Evolutionary conservation across 2,888 invertebrate genomes (phyloP).

Genomic region (Anoplius nigerrimus): DNA sequence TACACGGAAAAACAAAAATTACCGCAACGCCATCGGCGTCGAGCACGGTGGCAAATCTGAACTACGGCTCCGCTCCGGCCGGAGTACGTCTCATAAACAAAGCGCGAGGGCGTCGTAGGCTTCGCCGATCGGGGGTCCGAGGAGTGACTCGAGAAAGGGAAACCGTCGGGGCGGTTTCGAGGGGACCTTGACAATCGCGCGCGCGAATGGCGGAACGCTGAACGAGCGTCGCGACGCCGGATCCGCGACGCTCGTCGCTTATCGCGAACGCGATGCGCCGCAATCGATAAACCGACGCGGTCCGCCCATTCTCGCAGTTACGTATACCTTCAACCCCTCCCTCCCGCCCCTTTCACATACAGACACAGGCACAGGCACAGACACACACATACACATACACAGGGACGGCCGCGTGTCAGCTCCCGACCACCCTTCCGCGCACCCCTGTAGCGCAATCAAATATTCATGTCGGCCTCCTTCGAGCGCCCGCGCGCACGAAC

Average conservation of each 20-base stretch:
- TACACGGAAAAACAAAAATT: too few species aligned
- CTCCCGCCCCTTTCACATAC: not conserved
- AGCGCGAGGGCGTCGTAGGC: too few species aligned
- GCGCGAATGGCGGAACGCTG: slow-evolving; percentile 15
- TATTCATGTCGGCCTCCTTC: slow-evolving; percentile 52
- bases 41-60: too few species aligned
- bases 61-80: too few species aligned
- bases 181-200: slow-evolving; percentile 53
- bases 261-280: slow-evolving; percentile 49
- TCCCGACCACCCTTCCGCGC: too few species aligned
- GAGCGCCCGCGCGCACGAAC: slow-evolving; percentile 7
- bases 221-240: slow-evolving; percentile 46
- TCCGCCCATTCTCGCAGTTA: slow-evolving; percentile 41
- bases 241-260: slow-evolving; percentile 37
- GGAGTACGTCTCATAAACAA: too few species aligned
- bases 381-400: too few species aligned
- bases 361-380: too few species aligned
- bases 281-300: slow-evolving; percentile 47
- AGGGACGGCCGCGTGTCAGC: too few species aligned
- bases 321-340: slow-evolving; percentile 37
- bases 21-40: too few species aligned
- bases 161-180: slow-evolving; percentile 13
- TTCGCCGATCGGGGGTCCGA: not conserved
- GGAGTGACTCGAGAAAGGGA: slow-evolving; percentile 1
- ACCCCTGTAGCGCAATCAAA: slow-evolving; percentile 42